phyloP scores from a whole-genome alignment of 1,140 invertebrate species.

The Dendrolimus punctatus region DNA sequence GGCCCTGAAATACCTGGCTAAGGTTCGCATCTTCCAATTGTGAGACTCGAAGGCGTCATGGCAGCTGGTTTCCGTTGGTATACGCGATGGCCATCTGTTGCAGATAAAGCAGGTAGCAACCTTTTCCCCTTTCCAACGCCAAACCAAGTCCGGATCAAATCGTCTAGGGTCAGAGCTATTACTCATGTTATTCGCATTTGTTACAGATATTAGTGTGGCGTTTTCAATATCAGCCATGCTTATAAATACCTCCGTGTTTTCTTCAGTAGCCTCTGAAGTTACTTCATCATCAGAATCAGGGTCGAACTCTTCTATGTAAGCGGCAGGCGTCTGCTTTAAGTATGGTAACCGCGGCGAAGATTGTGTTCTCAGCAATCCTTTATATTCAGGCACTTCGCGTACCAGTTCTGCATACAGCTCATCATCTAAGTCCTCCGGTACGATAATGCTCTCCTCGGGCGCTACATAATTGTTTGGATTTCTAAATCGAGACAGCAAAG shows the following conservation, averaged over 20 bases:
- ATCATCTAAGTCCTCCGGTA: constrained; percentile 1
- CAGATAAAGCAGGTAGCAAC: constrained; percentile 6
- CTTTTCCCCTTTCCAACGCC: not conserved
- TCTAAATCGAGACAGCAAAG: constrained; percentile 4
- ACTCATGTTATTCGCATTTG: not conserved
- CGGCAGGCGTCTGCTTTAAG: not conserved
- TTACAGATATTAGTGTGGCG: not conserved
- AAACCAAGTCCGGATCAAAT: not conserved
- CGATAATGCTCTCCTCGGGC: not conserved
- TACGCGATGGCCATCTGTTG: not conserved
- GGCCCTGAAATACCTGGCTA: constrained; percentile 3
- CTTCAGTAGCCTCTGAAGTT: not conserved
- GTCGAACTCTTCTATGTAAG: not conserved
- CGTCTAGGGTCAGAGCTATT: not conserved
- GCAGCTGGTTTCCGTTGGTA: constrained; percentile 3
- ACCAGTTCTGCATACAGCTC: constrained; percentile 2
- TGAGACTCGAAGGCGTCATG: constrained; percentile 8
- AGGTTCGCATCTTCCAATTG: constrained; percentile 1
- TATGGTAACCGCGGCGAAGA: not conserved
- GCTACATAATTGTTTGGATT: constrained; percentile 6
- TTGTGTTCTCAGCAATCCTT: not conserved
- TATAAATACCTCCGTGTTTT: not conserved
- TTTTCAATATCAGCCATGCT: no score
- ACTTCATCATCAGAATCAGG: not conserved
- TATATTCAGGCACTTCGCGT: constrained; percentile 3